Evolutionary conservation across 2,113 vertebrate genomes (phyloP), one percentile per base, ranked within the genome.

Genomic region (Merops nubicus): DNA sequence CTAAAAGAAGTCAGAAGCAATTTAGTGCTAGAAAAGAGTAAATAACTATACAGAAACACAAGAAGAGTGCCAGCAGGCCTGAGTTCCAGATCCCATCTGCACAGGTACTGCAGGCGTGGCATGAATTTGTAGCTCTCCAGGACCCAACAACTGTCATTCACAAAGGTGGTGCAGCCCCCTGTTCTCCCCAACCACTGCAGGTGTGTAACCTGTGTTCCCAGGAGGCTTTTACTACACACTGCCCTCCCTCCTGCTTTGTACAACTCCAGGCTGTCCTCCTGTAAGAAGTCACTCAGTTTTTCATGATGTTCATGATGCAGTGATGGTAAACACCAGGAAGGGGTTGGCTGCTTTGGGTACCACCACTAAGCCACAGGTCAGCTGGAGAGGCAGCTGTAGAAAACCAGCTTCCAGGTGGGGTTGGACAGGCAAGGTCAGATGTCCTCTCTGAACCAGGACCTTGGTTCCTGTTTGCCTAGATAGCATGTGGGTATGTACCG

Each of bases 401-500:
- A 94, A 50, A 8, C 5, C 22, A 4, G n/a, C 23, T 73, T 64
- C 67, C 25, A 73, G 54, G 53, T 12, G 31, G 47, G 29, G n/a
- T 2, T 21, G 42, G 42, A 73, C 12, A 53, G 0, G 0, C 0
- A 0, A 81, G 60, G 79, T 91, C 90, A 83, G 67, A 69, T 11
- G 4, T 67, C 69, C 1, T 0, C 31, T 15, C 69, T 72, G 86
- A 86, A 59, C 60, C 51, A 43, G 20, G 64, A 42, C 6, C 47
- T 70, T 18, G 33, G 60, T 45, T 74, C 63, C 33, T 42, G 14
- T 7, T 64, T 95, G 93, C 91, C 91, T 95, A 31, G 91, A 93
- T 77, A 91, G 78, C 43, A 1, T 60, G 62, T 88, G 82, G 74
- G 73, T 62, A 80, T 1, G 5, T 25, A 70, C 54, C n/a, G 7